These are phyloP conservation scores for Diorhabda carinulata DNA, from an alignment of 1,140 invertebrate genomes.

Conservation along the genomic window DNA sequence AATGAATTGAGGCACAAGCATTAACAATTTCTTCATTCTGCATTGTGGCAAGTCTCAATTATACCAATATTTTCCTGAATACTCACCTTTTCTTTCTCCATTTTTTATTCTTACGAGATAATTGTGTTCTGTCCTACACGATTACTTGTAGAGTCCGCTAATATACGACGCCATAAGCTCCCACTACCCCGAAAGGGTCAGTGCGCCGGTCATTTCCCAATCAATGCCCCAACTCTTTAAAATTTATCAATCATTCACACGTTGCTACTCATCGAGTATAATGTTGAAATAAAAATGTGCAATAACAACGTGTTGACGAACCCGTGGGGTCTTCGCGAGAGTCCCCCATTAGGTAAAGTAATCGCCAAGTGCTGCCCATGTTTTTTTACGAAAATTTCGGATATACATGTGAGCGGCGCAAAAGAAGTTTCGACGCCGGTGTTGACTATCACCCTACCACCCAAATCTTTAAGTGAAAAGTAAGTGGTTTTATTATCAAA, in stretches of 20 bases:
- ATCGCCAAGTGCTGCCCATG: conserved; percentile 26
- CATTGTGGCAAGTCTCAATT: no score
- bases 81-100: no score
- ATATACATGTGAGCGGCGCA: background rate
- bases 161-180: conserved; percentile 11
- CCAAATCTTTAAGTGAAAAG: conserved; percentile 20
- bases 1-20: no score
- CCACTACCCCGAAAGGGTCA: conserved; percentile 26
- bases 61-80: no score
- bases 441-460: conserved; percentile 21
- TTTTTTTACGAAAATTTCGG: conserved; percentile 25
- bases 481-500: conserved; percentile 21
- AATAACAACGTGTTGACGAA: conserved; percentile 23
- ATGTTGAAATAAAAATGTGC: conserved; percentile 6
- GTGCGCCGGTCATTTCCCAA: conserved; percentile 37
- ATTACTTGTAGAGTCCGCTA: background rate
- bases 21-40: no score
- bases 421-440: conserved; percentile 26
- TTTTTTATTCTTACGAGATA: no score
- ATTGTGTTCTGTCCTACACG: no score
- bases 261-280: background rate
- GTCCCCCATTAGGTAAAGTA: conserved; percentile 9
- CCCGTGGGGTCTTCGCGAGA: conserved; percentile 31
- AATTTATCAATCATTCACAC: background rate
- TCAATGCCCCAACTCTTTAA: conserved; percentile 31